Conservation (phyloP, 2,888 invertebrate species). For the Tryphoninae sp. region DNA sequence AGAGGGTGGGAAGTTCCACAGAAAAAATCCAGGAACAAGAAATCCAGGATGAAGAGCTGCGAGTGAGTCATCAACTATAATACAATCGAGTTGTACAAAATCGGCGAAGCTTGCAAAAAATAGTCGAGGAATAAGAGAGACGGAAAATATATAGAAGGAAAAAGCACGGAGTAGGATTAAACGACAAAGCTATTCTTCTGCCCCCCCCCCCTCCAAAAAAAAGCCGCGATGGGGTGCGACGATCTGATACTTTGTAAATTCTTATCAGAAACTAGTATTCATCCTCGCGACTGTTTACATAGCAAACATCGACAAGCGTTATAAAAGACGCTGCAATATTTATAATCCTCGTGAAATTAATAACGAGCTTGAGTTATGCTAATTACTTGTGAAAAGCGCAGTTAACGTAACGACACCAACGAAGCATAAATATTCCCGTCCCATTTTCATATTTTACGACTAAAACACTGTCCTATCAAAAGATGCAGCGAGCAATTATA, state of each 20-base stretch:
- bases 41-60: constrained; percentile 5
- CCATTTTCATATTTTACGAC: neutral
- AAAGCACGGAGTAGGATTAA: neutral
- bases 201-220: no score
- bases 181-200: constrained; percentile 35
- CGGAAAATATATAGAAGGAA: neutral
- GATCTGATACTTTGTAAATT: constrained; percentile 34
- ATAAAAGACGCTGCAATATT: constrained; percentile 12
- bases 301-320: constrained; percentile 44
- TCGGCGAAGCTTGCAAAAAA: constrained; percentile 4
- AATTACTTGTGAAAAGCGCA: constrained; percentile 6
- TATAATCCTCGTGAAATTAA: constrained; percentile 35
- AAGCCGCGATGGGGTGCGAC: constrained; percentile 30
- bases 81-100: neutral
- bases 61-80: constrained; percentile 49
- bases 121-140: neutral
- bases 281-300: constrained; percentile 27
- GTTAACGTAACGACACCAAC: constrained; percentile 19
- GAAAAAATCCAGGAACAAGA: constrained; percentile 13
- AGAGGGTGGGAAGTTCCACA: constrained; percentile 8
- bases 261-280: constrained; percentile 32
- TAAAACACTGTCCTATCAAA: neutral
- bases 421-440: constrained; percentile 2
- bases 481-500: neutral
- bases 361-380: constrained; percentile 34